Base-by-base conservation (phyloP, 1,140 invertebrate genomes). In the Capitella teleta region DNA sequence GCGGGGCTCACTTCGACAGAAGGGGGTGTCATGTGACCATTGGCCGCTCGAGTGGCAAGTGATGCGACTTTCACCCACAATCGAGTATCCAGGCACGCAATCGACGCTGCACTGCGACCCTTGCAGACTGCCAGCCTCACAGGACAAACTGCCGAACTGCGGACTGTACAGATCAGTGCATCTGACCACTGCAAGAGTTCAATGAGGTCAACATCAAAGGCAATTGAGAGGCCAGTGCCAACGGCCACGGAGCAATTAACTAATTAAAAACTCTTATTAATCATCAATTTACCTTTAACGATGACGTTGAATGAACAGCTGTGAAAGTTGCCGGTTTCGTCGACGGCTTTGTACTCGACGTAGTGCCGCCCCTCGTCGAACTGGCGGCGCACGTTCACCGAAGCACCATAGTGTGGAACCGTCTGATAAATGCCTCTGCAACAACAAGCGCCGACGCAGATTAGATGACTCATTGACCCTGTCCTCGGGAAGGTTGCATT, bases 381-480 rank as follows among this genome's bases (percentile, higher is more conserved):
- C 2, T 2, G 18, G 23, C 36, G 30, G 32, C 14, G 12, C 5
- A 49, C 47, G 19, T 14, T 38, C 3, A 37, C 21, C 18, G 47
- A 34, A 3, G 47, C 47, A 23, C 47, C 47, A 19, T 49, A 49
- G 30, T 38, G 24, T 2, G 47, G 47, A 10, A 49, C 47, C 10
- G 47, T 49, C 47, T 49, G 47, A 25, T 49, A 49, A 25, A 49
- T 38, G 5, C 32, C 47, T 25, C 47, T 49, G 34, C 10, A 49
- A 26, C 23, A 25, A 45, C 5, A 32, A 25, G n/a, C n/a, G n/a
- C n/a, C n/a, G n/a, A n/a, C n/a, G n/a, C n/a, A n/a, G n/a, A n/a
- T n/a, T n/a, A n/a, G n/a, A n/a, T n/a, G n/a, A n/a, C n/a, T n/a
- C n/a, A n/a, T n/a, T n/a, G n/a, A n/a, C n/a, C n/a, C n/a, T n/a